A percentile compares a stretch with the other conserved stretches of the same genome.
Evolutionary conservation across 2,113 vertebrate genomes (phyloP).

Genomic region (Petroica traversi): DNA sequence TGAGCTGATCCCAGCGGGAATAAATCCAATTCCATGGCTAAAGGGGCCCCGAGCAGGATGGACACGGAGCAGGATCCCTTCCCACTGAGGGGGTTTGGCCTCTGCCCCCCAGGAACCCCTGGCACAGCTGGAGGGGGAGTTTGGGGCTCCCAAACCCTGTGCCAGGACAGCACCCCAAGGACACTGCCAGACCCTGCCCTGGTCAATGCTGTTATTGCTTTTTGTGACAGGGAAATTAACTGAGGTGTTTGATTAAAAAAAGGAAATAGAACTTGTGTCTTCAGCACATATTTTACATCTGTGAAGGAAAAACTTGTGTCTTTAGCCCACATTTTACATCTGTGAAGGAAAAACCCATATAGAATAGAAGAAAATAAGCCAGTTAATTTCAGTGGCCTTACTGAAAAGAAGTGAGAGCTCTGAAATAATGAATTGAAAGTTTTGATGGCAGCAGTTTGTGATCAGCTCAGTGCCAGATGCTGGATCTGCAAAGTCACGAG

Average conservation of each 20-base stretch:
- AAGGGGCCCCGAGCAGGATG: no score
- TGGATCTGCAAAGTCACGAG: not conserved
- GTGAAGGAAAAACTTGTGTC: not conserved
- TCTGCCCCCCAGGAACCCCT: rapidly evolving
- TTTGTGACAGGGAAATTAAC: not conserved
- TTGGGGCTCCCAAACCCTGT: not conserved
- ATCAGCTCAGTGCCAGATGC: not conserved
- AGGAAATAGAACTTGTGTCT: not conserved
- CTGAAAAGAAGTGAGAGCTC: not conserved
- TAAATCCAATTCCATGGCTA: no score
- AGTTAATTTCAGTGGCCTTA: not conserved
- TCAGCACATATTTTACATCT: not conserved
- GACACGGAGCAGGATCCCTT: no score
- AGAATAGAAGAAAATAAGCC: not conserved
- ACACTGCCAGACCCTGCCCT: no score
- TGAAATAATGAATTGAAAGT: not conserved
- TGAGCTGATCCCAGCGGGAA: no score
- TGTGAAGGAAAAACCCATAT: not conserved
- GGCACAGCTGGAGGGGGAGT: not conserved
- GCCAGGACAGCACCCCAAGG: not conserved
- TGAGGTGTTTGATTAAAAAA: no score
- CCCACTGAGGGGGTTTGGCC: not conserved
- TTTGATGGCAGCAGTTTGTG: not conserved
- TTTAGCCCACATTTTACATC: not conserved
- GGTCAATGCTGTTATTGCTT: not conserved